These are phyloP conservation scores for Agonum fuliginosum DNA, from an alignment of 2,888 invertebrate species.

Conservation along the genomic window DNA sequence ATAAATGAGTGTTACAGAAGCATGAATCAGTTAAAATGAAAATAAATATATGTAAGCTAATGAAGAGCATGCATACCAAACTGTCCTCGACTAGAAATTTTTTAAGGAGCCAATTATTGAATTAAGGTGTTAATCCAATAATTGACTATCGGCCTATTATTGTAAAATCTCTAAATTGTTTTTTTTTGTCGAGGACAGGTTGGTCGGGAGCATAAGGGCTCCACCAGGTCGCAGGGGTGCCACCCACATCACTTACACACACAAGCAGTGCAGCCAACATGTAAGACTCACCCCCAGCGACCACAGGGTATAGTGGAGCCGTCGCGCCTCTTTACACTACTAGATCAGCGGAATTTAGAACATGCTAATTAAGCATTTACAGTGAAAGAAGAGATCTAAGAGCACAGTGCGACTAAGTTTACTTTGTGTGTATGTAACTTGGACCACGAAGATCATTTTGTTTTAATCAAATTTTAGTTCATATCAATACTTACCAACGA, in stretches of 20 bases:
- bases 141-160: too few relatives aligned
- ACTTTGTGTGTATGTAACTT: constrained; percentile 14
- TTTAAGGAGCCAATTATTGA: too few relatives aligned
- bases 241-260: constrained; percentile 48
- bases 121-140: too few relatives aligned
- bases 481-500: neutral
- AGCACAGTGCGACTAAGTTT: constrained; percentile 26
- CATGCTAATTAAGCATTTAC: constrained; percentile 34
- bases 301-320: constrained; percentile 60
- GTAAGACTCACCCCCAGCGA: constrained; percentile 56
- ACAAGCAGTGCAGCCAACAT: constrained; percentile 44
- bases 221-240: constrained; percentile 53
- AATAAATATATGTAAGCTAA: too few relatives aligned
- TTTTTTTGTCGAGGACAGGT: too few relatives aligned
- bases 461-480: neutral
- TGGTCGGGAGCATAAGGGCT: constrained; percentile 29
- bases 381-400: constrained; percentile 39
- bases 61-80: too few relatives aligned
- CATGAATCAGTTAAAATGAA: too few relatives aligned
- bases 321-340: constrained; percentile 47
- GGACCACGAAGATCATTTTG: neutral
- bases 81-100: too few relatives aligned
- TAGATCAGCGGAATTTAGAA: constrained; percentile 26
- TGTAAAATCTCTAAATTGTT: too few relatives aligned
- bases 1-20: too few relatives aligned